Evolutionary conservation across 2,797 vertebrate species (phyloP).

Genomic region (Botia almorhae): DNA sequence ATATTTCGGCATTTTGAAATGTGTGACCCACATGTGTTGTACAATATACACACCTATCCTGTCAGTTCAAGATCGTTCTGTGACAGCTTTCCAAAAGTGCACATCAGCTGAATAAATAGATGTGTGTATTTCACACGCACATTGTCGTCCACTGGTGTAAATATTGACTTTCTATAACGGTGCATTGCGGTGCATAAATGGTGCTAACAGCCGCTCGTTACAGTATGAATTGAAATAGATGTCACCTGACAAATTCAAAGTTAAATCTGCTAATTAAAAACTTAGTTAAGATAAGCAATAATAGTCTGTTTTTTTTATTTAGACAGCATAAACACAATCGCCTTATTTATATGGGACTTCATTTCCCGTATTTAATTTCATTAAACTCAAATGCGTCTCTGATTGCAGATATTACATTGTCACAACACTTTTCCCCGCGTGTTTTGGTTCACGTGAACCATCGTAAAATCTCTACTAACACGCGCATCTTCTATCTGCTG

Average conservation of each 20-base stretch:
- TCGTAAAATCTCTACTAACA: too few relatives aligned
- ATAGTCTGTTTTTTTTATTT: too few relatives aligned
- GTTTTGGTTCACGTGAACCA: too few relatives aligned
- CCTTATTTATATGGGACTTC: too few relatives aligned
- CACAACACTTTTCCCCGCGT: too few relatives aligned
- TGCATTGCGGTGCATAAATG: too few relatives aligned
- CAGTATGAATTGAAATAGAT: background rate
- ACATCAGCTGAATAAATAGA: background rate
- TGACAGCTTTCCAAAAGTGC: background rate
- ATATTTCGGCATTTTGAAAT: background rate
- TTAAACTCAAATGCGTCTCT: too few relatives aligned
- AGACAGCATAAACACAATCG: too few relatives aligned
- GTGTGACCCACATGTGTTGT: background rate
- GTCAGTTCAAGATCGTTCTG: background rate
- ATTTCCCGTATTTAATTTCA: too few relatives aligned
- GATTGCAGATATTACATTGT: too few relatives aligned
- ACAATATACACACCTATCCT: background rate
- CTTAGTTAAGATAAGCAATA: background rate
- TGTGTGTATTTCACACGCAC: background rate
- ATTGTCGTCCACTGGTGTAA: background rate
- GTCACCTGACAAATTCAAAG: background rate
- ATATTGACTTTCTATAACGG: background rate
- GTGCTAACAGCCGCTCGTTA: background rate
- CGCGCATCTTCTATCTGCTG: too few relatives aligned
- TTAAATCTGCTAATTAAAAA: background rate